Base-by-base conservation (phyloP, 1,140 invertebrate genomes). In the Penaeus vannamei region DNA sequence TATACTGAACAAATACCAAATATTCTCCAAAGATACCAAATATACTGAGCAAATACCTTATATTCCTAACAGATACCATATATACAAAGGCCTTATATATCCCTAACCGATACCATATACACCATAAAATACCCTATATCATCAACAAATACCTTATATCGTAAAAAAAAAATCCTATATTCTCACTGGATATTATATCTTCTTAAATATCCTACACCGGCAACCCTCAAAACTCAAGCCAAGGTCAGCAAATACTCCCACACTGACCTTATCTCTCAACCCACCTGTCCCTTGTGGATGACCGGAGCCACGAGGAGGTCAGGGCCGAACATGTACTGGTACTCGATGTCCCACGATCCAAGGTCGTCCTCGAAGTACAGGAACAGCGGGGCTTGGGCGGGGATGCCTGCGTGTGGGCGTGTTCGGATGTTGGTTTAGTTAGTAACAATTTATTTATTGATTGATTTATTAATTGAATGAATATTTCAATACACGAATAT, bases 261-360 rank as follows among this genome's bases (percentile, higher is more conserved):
- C 19, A 20, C n/a, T 26, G 23, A 42, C 23, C 36, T 23, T 29
- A 7, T 32, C 32, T 19, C 64, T 26, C 23, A 32, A 17, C 86
- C 69, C 42, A 86, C 85, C 61, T 83, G 81, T 23, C 62, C 86
- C 23, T 91, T 60, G 22, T 91, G 29, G 23, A 93, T 86, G 0
- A 93, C 92, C 2, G 93, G 93, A 3, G 93, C 93, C 23, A 93
- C 93, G 3, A 93, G 85, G 17, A 94, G 85, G 91, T 93, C 93
- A 46, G 86, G 32, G 3, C 93, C 93, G 81, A 92, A 93, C 92
- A 94, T 91, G 85, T 93, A 93, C 90, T 93, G 92, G 84, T 93
- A 93, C 29, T 92, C 90, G 19, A 92, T 81, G 14, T 87, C 90
- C 64, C 90, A 92, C 17, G 92, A 88, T 17, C 85, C 85, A 10